Conservation (phyloP, 2,888 invertebrate species). For the Scaptomyza tumidula region DNA sequence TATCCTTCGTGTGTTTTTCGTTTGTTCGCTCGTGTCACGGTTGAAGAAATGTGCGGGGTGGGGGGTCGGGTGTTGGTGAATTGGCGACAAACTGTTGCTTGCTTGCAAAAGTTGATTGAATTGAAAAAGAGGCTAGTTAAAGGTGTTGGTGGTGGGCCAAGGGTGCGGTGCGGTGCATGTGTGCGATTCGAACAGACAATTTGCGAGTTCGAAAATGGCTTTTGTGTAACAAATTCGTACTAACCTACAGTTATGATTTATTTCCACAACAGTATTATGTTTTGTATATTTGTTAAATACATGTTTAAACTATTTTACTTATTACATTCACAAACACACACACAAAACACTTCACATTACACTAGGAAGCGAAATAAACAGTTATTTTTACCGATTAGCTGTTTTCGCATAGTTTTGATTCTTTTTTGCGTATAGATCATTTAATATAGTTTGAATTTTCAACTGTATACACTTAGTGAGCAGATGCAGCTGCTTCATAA, state of each 20-base stretch:
- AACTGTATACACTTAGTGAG: background rate
- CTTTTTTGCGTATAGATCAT: background rate
- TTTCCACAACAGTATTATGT: background rate
- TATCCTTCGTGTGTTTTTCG: constrained; percentile 8
- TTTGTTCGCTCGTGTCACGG: constrained; percentile 17
- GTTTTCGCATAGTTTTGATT: too few species aligned
- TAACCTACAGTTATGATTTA: background rate
- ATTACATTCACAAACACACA: background rate
- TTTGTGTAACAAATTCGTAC: background rate
- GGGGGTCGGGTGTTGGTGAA: constrained; percentile 22
- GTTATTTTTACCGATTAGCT: too few species aligned
- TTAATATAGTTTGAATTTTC: too few species aligned
- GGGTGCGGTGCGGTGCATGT: background rate
- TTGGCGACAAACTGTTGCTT: constrained; percentile 73
- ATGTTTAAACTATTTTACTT: background rate
- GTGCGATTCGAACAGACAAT: background rate
- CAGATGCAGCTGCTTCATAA: constrained; percentile 14
- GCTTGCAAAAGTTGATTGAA: constrained; percentile 50
- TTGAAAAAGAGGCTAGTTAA: background rate
- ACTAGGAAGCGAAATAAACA: background rate
- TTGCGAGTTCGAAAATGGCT: background rate
- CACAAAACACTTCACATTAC: constrained; percentile 11
- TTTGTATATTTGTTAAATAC: background rate
- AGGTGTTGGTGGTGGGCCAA: background rate
- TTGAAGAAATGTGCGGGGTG: constrained; percentile 27